These are phyloP conservation scores for Taurulus bubalis DNA, from an alignment of 2,113 vertebrate species.

Conservation along the genomic window DNA sequence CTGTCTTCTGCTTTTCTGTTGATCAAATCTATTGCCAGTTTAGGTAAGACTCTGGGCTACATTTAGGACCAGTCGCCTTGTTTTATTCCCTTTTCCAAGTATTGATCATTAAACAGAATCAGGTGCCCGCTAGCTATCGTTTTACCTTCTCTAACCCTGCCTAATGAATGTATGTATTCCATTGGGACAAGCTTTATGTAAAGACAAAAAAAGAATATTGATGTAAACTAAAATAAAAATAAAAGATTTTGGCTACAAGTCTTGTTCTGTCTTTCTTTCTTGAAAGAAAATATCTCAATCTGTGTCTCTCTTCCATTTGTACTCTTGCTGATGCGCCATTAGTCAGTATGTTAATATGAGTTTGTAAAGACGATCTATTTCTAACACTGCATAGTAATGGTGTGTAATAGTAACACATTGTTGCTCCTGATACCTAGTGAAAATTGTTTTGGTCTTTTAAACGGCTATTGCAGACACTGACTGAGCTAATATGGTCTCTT, in stretches of 20 bases:
- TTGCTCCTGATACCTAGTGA: constrained; percentile 9
- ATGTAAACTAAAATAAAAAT: constrained; percentile 47
- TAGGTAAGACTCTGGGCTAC: constrained; percentile 21
- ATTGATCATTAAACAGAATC: constrained; percentile 34
- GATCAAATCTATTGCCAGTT: constrained; percentile 16
- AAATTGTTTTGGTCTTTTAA: constrained; percentile 43
- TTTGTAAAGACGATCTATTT: neutral
- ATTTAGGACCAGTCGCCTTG: constrained; percentile 22
- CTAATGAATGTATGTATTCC: constrained; percentile 73
- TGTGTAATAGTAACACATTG: constrained; percentile 20
- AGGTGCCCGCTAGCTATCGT: constrained; percentile 16
- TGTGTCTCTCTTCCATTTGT: neutral
- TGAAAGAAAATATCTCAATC: neutral
- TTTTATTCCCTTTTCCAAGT: constrained; percentile 18
- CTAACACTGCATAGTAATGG: constrained; percentile 24
- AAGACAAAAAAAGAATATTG: constrained; percentile 42
- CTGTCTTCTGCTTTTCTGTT: constrained; percentile 13
- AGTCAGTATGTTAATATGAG: constrained; percentile 4
- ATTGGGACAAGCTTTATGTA: constrained; percentile 72
- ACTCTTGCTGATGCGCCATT: neutral
- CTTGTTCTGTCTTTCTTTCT: neutral
- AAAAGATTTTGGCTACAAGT: constrained; percentile 59
- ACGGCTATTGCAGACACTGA: constrained; percentile 41
- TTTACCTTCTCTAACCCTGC: constrained; percentile 43
- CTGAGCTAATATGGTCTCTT: constrained; percentile 32